Conservation (phyloP, 2,888 invertebrate species). For the Candidula unifasciata region DNA sequence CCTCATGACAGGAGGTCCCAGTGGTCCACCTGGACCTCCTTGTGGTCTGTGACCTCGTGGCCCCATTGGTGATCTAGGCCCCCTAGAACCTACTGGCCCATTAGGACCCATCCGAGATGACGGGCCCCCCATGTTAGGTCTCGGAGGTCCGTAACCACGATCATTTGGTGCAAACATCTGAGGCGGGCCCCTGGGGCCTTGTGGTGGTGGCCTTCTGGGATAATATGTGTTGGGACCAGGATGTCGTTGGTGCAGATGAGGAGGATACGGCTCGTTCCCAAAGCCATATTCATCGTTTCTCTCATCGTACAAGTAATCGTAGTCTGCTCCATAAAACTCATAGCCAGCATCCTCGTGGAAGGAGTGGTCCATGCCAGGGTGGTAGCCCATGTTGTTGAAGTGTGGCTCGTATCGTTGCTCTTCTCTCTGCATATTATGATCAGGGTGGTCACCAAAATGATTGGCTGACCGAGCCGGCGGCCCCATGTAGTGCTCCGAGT, state of each 20-base stretch:
- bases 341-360: conserved; percentile 48
- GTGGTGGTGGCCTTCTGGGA: conserved; percentile 52
- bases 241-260: conserved; percentile 23
- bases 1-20: conserved; percentile 59
- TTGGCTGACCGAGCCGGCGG: conserved; percentile 9
- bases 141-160: conserved; percentile 51
- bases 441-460: neutral
- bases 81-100: conserved; percentile 56
- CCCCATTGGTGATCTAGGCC: conserved; percentile 58
- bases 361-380: conserved; percentile 40
- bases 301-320: conserved; percentile 40
- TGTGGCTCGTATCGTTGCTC: conserved; percentile 41
- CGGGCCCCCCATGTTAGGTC: conserved; percentile 51
- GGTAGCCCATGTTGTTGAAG: conserved; percentile 51
- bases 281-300: conserved; percentile 44
- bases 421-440: conserved; percentile 5
- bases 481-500: conserved; percentile 18
- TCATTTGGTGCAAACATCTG: conserved; percentile 54
- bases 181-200: conserved; percentile 52
- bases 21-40: conserved; percentile 59
- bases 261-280: conserved; percentile 36
- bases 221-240: conserved; percentile 48
- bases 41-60: conserved; percentile 58
- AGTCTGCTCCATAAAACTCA: conserved; percentile 42
- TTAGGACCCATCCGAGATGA: conserved; percentile 46